phyloP scores from a whole-genome alignment of 1,140 invertebrate species.

The Meloidogyne chitwoodi region DNA sequence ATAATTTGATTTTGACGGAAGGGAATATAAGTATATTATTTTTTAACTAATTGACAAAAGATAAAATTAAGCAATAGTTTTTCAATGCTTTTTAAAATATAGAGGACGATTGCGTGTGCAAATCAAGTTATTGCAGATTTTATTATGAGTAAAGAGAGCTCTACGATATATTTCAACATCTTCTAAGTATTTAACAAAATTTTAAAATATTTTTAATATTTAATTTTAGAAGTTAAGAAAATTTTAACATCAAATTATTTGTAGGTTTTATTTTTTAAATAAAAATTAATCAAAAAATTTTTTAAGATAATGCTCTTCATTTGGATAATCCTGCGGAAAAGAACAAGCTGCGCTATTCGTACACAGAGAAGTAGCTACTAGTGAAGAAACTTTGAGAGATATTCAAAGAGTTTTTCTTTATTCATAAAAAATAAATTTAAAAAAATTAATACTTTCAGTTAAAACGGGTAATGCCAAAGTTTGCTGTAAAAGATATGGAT shows the following conservation, averaged over 20 bases:
- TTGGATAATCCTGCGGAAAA: constrained; percentile 88
- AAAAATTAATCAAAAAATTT: constrained; percentile 61
- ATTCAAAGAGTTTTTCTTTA: constrained; percentile 78
- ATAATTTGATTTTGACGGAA: no score
- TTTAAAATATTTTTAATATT: background rate
- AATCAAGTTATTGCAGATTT: constrained; percentile 78
- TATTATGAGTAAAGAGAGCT: constrained; percentile 89
- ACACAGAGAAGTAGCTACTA: constrained; percentile 91
- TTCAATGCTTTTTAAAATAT: constrained; percentile 20
- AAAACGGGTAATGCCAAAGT: constrained; percentile 93
- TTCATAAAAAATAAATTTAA: background rate
- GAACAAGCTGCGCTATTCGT: constrained; percentile 99
- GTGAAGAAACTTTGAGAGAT: constrained; percentile 89
- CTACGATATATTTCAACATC: constrained; percentile 99
- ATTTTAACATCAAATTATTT: constrained; percentile 97
- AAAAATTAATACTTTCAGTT: constrained; percentile 68
- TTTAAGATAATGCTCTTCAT: constrained; percentile 11
- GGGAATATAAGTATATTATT: no score
- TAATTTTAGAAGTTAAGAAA: constrained; percentile 73
- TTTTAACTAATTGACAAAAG: no score
- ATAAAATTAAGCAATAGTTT: no score
- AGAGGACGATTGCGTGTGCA: constrained; percentile 55
- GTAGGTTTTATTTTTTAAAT: constrained; percentile 80
- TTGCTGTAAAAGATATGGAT: constrained; percentile 99
- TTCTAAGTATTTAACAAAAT: constrained; percentile 70